These are phyloP conservation scores for Pampus argenteus DNA, from an alignment of 2,797 vertebrate species.

Conservation along the genomic window DNA sequence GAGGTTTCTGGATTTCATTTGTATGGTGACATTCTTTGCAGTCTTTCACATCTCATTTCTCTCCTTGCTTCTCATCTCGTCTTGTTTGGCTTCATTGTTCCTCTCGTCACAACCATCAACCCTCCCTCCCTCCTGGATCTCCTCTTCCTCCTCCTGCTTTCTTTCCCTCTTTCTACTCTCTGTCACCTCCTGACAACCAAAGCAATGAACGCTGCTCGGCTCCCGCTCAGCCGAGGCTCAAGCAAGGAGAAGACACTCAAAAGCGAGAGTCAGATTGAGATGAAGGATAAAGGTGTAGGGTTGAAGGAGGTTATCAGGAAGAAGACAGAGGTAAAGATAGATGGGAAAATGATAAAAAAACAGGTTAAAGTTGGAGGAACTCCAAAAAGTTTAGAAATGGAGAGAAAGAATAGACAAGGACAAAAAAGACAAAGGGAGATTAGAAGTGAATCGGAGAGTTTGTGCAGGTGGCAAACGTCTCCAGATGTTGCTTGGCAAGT, in stretches of 20 bases:
- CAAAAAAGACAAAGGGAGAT: background rate
- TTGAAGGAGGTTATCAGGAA: background rate
- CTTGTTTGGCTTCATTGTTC: conserved; percentile 44
- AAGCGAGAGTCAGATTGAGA: background rate
- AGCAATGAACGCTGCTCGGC: conserved; percentile 9
- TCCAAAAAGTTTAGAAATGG: background rate
- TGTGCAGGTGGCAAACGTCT: no score
- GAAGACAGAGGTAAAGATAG: background rate
- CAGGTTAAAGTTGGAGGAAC: background rate
- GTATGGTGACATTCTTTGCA: conserved; percentile 8
- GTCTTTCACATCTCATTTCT: conserved; percentile 12
- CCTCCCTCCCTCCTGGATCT: background rate
- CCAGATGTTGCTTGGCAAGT: no score
- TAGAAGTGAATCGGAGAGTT: background rate
- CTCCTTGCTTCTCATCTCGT: conserved; percentile 20
- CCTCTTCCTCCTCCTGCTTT: background rate
- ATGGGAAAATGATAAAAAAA: background rate
- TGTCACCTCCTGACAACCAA: conserved; percentile 31
- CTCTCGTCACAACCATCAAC: conserved; percentile 29
- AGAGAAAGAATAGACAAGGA: no score
- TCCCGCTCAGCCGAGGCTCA: background rate
- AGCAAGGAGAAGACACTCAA: background rate
- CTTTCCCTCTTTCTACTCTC: conserved; percentile 20
- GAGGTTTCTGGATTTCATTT: conserved; percentile 17
- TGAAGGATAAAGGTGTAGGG: background rate